Evolutionary conservation across 2,888 invertebrate species (phyloP).

Genomic region (Cistogaster globosa): DNA sequence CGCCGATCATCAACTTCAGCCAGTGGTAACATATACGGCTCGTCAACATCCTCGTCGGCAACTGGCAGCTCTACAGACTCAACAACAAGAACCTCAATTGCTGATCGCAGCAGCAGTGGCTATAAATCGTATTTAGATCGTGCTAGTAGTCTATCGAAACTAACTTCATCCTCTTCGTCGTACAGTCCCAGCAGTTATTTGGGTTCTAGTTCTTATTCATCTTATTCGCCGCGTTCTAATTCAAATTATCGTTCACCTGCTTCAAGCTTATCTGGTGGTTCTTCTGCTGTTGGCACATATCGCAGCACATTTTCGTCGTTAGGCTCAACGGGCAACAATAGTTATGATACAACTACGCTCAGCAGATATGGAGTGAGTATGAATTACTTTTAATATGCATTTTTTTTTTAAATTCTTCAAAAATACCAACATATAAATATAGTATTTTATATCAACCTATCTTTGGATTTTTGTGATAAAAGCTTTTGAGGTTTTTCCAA

Average conservation of each 20-base stretch:
- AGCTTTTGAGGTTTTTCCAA: conserved; percentile 68
- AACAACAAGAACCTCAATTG: conserved; percentile 50
- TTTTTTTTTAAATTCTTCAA: background rate
- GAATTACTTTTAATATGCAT: conserved; percentile 13
- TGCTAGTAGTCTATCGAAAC: conserved; percentile 78
- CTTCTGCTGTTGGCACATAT: conserved; percentile 78
- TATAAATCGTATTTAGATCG: conserved; percentile 79
- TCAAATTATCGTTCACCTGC: conserved; percentile 75
- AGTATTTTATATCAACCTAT: conserved; percentile 44
- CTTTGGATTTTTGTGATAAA: conserved; percentile 57
- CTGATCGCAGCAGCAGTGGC: conserved; percentile 74
- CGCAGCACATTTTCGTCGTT: conserved; percentile 79
- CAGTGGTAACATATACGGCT: conserved; percentile 82
- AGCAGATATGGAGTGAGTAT: conserved; percentile 83
- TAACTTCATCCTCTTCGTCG: conserved; percentile 75
- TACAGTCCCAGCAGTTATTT: conserved; percentile 74
- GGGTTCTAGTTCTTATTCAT: conserved; percentile 72
- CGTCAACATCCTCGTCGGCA: conserved; percentile 80
- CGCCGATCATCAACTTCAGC: conserved; percentile 82
- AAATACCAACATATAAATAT: conserved; percentile 35
- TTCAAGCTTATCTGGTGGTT: conserved; percentile 78
- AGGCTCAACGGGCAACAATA: conserved; percentile 77
- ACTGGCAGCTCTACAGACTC: conserved; percentile 72
- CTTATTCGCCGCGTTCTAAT: conserved; percentile 79
- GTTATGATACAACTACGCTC: conserved; percentile 82